These are phyloP conservation scores for Poecile atricapillus DNA, from an alignment of 2,113 vertebrate species.

Conservation along the genomic window DNA sequence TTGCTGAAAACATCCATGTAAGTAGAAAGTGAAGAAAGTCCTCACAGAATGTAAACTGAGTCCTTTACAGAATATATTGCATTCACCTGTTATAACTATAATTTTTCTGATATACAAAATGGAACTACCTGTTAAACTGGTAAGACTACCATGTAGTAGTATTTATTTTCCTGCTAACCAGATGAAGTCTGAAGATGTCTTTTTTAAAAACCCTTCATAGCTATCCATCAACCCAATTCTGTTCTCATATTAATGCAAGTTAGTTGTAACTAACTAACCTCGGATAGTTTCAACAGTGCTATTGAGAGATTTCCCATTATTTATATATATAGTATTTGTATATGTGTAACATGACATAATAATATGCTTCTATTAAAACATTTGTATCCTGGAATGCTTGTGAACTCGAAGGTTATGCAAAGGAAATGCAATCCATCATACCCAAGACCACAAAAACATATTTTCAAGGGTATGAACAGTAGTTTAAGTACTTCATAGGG, in stretches of 20 bases:
- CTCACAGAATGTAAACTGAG: not conserved
- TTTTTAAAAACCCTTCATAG: not conserved
- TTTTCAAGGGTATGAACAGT: not conserved
- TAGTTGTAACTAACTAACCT: not conserved
- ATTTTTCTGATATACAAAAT: not conserved
- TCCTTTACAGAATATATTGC: not conserved
- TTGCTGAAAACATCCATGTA: not conserved
- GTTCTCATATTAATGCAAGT: not conserved
- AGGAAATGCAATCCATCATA: not conserved
- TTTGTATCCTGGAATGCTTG: not conserved
- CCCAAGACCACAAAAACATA: not conserved
- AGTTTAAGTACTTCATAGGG: not conserved
- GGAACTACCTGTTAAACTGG: not conserved
- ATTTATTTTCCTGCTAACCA: not conserved
- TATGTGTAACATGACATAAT: not conserved
- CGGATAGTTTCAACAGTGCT: not conserved
- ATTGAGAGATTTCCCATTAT: not conserved
- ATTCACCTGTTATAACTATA: not conserved
- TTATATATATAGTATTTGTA: accelerated
- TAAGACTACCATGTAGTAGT: not conserved
- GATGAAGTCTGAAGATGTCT: not conserved
- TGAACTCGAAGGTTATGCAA: not conserved
- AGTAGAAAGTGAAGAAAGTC: not conserved
- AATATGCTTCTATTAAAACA: not conserved
- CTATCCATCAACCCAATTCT: not conserved